A percentile compares a stretch with the other conserved stretches of the same genome.
These are phyloP conservation scores for Squalus acanthias DNA, from an alignment of 2,797 vertebrate genomes.

Conservation along the genomic window DNA sequence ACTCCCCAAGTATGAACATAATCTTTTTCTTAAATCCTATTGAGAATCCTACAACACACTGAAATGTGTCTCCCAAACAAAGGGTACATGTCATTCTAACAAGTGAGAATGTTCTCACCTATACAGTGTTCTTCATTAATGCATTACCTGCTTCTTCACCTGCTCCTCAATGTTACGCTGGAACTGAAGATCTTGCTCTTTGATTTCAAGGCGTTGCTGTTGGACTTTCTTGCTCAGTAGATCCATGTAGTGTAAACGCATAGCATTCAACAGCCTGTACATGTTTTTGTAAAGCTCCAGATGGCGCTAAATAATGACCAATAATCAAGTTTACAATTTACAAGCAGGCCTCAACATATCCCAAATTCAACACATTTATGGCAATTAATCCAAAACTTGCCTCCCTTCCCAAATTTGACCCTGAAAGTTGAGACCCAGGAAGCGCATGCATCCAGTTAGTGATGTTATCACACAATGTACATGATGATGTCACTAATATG, in stretches of 20 bases:
- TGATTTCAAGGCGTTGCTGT: conserved; percentile 48
- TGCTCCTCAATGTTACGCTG: not conserved
- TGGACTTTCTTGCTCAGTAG: conserved; percentile 50
- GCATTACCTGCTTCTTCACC: not conserved
- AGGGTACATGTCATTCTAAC: not conserved
- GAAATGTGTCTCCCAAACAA: not conserved
- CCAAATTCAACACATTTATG: not conserved
- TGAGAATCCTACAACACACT: not conserved
- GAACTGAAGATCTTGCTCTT: conserved; percentile 36
- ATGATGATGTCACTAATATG: too few relatives aligned
- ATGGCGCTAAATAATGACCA: conserved; percentile 54
- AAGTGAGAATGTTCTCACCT: not conserved
- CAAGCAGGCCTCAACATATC: not conserved
- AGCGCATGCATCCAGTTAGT: too few relatives aligned
- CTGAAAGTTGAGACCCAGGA: too few relatives aligned
- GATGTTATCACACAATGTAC: too few relatives aligned
- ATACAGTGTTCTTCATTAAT: not conserved
- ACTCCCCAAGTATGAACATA: not conserved
- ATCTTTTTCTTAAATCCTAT: not conserved
- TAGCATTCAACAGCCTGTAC: conserved; percentile 45
- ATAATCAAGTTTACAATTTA: not conserved
- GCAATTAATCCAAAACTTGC: not conserved
- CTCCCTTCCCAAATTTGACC: too few relatives aligned
- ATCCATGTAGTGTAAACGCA: conserved; percentile 42
- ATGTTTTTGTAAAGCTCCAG: conserved; percentile 55